These are phyloP conservation scores for Pollenia griseotomentosa DNA, from an alignment of 2,888 invertebrate genomes.

Conservation along the genomic window DNA sequence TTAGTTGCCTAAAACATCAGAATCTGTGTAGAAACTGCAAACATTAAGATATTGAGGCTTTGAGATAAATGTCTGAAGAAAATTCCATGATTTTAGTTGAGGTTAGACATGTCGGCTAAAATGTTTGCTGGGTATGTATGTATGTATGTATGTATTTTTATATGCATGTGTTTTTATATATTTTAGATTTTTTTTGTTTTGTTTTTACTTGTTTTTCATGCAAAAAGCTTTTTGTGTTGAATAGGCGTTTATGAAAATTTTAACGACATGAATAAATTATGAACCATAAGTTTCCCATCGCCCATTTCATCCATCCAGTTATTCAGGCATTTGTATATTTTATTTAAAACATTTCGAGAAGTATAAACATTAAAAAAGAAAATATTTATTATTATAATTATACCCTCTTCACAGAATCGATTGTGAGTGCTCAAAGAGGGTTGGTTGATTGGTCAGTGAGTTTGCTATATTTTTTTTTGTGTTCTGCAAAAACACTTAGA, in stretches of 20 bases:
- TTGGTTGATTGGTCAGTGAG: not conserved
- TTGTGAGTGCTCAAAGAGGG: not conserved
- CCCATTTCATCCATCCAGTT: not conserved
- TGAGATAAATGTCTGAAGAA: too few species aligned
- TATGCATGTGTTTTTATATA: not conserved
- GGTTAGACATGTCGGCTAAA: too few species aligned
- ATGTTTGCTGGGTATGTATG: too few species aligned
- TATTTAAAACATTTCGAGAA: not conserved
- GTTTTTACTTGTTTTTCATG: not conserved
- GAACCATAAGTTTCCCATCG: slow-evolving; percentile 3
- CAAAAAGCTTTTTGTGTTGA: slow-evolving; percentile 4
- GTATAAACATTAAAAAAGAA: not conserved
- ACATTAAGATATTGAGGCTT: too few species aligned
- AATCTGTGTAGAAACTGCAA: too few species aligned
- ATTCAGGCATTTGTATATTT: not conserved
- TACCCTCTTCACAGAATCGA: not conserved
- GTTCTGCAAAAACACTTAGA: too few species aligned
- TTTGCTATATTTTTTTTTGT: too few species aligned
- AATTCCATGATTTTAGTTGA: too few species aligned
- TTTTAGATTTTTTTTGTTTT: not conserved
- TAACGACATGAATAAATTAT: slow-evolving; percentile 35
- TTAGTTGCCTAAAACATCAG: too few species aligned
- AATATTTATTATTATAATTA: slow-evolving; percentile 27
- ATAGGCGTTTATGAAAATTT: slow-evolving; percentile 19
- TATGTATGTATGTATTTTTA: not conserved